A percentile compares a stretch with the other conserved stretches of the same genome.
These are phyloP conservation scores for Pangasius larnaudii DNA, from an alignment of 2,797 vertebrate genomes.

Conservation along the genomic window DNA sequence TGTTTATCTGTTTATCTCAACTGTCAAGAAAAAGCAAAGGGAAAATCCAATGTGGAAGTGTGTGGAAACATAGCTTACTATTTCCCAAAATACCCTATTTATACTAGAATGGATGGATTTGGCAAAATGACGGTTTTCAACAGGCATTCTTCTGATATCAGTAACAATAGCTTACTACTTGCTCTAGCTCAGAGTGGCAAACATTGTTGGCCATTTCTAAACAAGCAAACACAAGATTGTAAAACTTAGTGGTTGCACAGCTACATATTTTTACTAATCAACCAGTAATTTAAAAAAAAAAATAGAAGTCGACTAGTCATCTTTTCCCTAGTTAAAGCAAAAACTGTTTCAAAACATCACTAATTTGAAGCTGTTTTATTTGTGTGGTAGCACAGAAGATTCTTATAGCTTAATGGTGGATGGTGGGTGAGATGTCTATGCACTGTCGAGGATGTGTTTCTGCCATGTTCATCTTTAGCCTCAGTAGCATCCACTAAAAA, in stretches of 20 bases:
- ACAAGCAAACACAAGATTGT: not conserved
- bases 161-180: not conserved
- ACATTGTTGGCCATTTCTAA: not conserved
- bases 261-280: not conserved
- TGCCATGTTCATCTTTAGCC: not conserved
- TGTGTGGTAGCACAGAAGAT: not conserved
- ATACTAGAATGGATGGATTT: not conserved
- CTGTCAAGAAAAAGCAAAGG: not conserved
- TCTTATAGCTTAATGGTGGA: not conserved
- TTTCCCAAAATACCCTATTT: not conserved
- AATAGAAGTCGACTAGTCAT: not conserved
- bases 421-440: not conserved
- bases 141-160: not conserved
- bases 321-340: not conserved
- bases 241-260: not conserved
- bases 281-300: not conserved
- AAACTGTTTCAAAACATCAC: not conserved
- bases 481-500: not conserved
- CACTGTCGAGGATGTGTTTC: not conserved
- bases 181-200: not conserved
- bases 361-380: not conserved
- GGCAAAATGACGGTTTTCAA: not conserved
- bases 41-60: not conserved
- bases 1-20: not conserved
- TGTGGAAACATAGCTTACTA: not conserved